phyloP scores from a whole-genome alignment of 2,888 invertebrate species.

The Meganola albula region DNA sequence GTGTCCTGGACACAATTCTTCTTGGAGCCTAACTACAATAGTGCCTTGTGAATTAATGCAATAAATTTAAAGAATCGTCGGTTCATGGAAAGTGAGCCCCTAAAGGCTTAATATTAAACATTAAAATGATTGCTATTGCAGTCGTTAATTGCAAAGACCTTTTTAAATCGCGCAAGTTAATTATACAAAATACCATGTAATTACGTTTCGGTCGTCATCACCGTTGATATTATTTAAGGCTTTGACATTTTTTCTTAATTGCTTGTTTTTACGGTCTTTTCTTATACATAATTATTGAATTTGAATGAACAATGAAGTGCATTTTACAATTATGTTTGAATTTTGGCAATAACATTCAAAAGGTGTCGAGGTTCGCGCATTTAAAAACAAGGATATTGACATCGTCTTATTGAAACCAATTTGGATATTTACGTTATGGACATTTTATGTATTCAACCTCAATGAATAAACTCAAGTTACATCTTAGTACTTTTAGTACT shows the following conservation, averaged over 20 bases:
- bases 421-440: constrained; percentile 8
- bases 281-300: too few species aligned
- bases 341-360: constrained; percentile 23
- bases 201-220: constrained; percentile 50
- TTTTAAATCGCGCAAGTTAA: constrained; percentile 52
- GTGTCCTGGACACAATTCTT: too few species aligned
- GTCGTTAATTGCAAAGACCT: constrained; percentile 68
- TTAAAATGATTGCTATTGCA: constrained; percentile 56
- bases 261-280: constrained; percentile 36
- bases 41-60: constrained; percentile 43
- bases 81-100: constrained; percentile 49
- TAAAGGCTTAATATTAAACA: constrained; percentile 49
- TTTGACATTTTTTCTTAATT: constrained; percentile 43
- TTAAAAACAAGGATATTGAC: too few species aligned
- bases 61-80: constrained; percentile 43
- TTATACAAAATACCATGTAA: constrained; percentile 53
- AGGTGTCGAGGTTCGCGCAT: constrained; percentile 20
- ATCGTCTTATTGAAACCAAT: constrained; percentile 17
- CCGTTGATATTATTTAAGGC: constrained; percentile 42
- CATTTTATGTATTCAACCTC: too few species aligned
- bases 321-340: too few species aligned
- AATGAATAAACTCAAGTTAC: too few species aligned
- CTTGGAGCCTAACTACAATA: constrained; percentile 33
- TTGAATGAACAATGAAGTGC: too few species aligned
- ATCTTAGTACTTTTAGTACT: too few species aligned